Conservation (phyloP, 2,888 invertebrate genomes). For the Mechanitis mazaeus region DNA sequence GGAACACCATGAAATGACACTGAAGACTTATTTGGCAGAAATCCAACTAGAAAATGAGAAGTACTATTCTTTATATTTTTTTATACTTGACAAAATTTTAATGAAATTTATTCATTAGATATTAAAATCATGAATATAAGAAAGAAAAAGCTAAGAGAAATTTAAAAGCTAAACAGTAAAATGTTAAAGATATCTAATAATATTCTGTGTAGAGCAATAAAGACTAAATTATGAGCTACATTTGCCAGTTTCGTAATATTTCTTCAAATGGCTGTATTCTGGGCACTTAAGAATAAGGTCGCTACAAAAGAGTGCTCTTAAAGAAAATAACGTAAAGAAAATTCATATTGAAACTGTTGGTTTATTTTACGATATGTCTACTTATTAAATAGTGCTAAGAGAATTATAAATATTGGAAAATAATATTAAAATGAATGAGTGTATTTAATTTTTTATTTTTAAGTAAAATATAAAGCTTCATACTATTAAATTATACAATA, state of each 20-base stretch:
- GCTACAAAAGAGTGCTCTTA: not conserved
- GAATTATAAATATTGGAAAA: too few species aligned
- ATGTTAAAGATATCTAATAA: too few species aligned
- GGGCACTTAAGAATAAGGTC: slow-evolving; percentile 1
- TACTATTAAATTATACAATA: too few species aligned
- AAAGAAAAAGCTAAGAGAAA: not conserved
- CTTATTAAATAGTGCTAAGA: too few species aligned
- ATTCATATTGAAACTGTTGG: too few species aligned
- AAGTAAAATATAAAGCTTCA: too few species aligned
- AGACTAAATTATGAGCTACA: not conserved
- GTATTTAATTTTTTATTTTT: too few species aligned
- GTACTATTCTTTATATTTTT: not conserved
- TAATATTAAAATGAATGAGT: too few species aligned
- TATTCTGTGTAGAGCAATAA: too few species aligned
- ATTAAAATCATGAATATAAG: not conserved
- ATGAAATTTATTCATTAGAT: not conserved
- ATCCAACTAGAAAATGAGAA: not conserved
- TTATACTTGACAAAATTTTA: not conserved
- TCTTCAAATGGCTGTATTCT: not conserved
- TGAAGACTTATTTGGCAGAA: slow-evolving; percentile 10
- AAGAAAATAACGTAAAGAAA: not conserved
- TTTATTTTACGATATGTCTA: too few species aligned
- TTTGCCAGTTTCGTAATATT: not conserved
- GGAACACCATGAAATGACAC: slow-evolving; percentile 35
- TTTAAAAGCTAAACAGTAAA: too few species aligned